Percentiles rank a stretch among this genome's conserved stretches.
Conservation (phyloP, 2,113 vertebrate genomes). For the Seriola aureovittata region DNA sequence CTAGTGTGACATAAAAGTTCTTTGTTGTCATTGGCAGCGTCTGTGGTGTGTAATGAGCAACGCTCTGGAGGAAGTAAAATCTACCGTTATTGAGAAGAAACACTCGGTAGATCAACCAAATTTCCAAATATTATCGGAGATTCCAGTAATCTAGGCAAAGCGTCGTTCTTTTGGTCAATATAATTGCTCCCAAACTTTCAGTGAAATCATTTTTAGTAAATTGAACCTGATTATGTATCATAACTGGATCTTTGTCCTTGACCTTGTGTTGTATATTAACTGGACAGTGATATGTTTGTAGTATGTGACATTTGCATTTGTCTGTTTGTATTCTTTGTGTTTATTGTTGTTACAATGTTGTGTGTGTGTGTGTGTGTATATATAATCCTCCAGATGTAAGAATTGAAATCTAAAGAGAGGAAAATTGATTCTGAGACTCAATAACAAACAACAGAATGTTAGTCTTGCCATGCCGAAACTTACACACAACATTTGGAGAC, state of each 20-base stretch:
- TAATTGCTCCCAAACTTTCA: no score
- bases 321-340: no score
- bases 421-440: neutral
- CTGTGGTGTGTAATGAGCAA: neutral
- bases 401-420: neutral
- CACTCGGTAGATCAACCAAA: neutral
- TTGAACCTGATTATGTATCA: no score
- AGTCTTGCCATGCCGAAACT: neutral
- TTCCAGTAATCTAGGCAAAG: neutral
- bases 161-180: no score
- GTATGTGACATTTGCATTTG: no score
- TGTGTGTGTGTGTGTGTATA: no score
- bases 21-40: conserved; percentile 20
- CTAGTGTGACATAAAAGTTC: conserved; percentile 2
- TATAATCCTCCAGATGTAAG: neutral
- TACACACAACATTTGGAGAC: conserved; percentile 1
- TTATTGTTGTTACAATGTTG: no score
- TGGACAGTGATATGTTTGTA: no score
- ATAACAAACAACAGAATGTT: conserved; percentile 3
- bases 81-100: neutral
- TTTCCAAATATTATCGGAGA: neutral
- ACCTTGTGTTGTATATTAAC: no score
- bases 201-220: no score
- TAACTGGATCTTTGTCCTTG: no score
- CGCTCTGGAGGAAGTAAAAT: neutral